Evolutionary conservation across 2,888 invertebrate species (phyloP).

Genomic region (Mesorhabditis spiculigera): DNA sequence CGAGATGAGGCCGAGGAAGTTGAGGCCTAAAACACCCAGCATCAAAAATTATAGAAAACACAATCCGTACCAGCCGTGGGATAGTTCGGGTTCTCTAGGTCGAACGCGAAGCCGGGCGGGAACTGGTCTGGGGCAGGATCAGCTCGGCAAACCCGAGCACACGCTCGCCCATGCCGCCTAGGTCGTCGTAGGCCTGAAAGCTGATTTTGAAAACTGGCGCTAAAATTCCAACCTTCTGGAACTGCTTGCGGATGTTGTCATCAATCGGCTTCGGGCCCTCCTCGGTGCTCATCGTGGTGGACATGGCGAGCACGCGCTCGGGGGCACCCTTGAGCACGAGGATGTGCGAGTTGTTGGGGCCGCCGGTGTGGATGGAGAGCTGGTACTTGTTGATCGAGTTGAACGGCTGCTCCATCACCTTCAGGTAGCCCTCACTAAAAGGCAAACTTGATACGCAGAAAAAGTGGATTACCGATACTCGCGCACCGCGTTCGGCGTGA

Average conservation of each 20-base stretch:
- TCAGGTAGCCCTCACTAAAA: slow-evolving; percentile 74
- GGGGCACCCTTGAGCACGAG: slow-evolving; percentile 76
- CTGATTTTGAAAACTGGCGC: slow-evolving; percentile 37
- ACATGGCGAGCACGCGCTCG: slow-evolving; percentile 69
- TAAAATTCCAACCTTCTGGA: slow-evolving; percentile 21
- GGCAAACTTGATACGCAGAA: background rate
- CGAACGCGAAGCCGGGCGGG: slow-evolving; percentile 66
- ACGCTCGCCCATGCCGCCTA: slow-evolving; percentile 56
- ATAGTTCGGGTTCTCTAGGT: slow-evolving; percentile 73
- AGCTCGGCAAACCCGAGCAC: slow-evolving; percentile 62
- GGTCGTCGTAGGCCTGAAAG: slow-evolving; percentile 50
- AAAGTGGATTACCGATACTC: slow-evolving; percentile 60
- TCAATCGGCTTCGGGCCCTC: slow-evolving; percentile 25
- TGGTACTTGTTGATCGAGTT: slow-evolving; percentile 86
- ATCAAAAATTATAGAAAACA: background rate
- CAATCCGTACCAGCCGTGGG: slow-evolving; percentile 64
- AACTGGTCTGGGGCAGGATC: slow-evolving; percentile 60
- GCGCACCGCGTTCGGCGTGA: slow-evolving; percentile 67
- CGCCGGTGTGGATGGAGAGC: slow-evolving; percentile 76
- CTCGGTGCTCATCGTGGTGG: slow-evolving; percentile 61
- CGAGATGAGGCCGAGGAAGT: slow-evolving; percentile 71
- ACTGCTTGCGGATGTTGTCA: slow-evolving; percentile 24
- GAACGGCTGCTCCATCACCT: slow-evolving; percentile 86
- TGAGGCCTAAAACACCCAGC: slow-evolving; percentile 60
- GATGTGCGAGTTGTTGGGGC: slow-evolving; percentile 74